These are phyloP conservation scores for Torymus tubicola DNA, from an alignment of 2,888 invertebrate genomes.

Conservation along the genomic window DNA sequence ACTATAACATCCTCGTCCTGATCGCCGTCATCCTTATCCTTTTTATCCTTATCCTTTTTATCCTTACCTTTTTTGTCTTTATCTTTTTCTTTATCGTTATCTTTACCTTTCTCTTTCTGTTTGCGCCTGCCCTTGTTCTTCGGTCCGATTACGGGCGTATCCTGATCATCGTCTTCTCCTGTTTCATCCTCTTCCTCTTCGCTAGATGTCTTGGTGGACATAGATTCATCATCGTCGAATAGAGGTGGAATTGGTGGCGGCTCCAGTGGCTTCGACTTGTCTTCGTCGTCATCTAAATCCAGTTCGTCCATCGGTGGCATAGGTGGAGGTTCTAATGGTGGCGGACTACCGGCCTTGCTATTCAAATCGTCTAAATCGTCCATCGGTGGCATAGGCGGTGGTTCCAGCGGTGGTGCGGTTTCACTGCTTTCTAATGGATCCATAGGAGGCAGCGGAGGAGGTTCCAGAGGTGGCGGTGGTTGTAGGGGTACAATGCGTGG, in stretches of 20 bases:
- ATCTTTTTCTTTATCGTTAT: too few species aligned
- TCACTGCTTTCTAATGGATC: conserved; percentile 11
- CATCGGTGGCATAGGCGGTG: conserved; percentile 48
- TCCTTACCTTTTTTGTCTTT: too few species aligned
- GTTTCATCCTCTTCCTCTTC: conserved; percentile 27
- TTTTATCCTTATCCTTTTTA: conserved; percentile 10
- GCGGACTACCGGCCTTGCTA: not conserved
- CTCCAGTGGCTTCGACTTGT: too few species aligned
- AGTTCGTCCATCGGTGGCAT: conserved; percentile 18
- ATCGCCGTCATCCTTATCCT: conserved; percentile 49
- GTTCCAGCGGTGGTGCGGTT: conserved; percentile 29
- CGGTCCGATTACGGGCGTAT: conserved; percentile 48
- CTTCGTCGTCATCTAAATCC: too few species aligned
- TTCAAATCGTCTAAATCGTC: conserved; percentile 4
- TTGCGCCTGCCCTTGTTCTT: conserved; percentile 28
- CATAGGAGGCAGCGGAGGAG: conserved; percentile 31
- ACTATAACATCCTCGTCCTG: conserved; percentile 69
- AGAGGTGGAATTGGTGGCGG: conserved; percentile 20
- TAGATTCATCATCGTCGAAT: conserved; percentile 44
- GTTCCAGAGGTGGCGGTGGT: conserved; percentile 20
- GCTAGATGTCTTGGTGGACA: not conserved
- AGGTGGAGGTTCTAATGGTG: conserved; percentile 42
- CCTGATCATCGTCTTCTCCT: conserved; percentile 23
- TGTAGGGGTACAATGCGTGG: too few species aligned
- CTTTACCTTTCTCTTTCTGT: too few species aligned